Evolutionary conservation across 2,888 invertebrate species (phyloP), one percentile per base, ranked within the genome.

Genomic region (Mechanitis mazaeus): DNA sequence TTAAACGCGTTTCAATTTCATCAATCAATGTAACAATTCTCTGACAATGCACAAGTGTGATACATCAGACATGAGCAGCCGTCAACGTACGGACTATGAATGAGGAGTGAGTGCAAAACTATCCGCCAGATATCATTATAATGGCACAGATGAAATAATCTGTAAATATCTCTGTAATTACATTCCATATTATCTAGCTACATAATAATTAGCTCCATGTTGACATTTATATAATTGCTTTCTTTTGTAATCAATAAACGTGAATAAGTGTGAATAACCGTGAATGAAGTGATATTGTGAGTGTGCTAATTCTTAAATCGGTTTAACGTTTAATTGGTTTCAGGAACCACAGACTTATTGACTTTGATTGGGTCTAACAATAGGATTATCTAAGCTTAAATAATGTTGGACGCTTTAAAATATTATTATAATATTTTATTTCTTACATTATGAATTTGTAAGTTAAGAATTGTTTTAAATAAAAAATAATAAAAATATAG

Each of bases 281-380:
- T 50, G 50, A 31, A 31, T 50, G 31, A 31, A 50, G 9, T 50
- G 7, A 50, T 2, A 31, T 31, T 9, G 31, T 31, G 31, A 42
- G 3, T 42, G 9, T n/a, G 7, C 7, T n/a, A 31, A 50, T 50
- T 31, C 50, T 59, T 61, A 64, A 67, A 68, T 67, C 68, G 59
- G 67, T 62, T 68, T 68, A 67, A 59, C 58, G 58, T 54, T 31
- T 31, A 31, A 2, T 31, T 6, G 50, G 31, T 50, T 31, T 50
- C 50, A 50, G 31, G 31, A 50, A 50, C 31, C 5, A 31, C 50
- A 31, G 12, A 28, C 20, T 28, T 28, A 50, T 50, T 50, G 9
- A 9, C 31, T 50, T 31, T 50, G 31, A 6, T 31, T 50, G 50
- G 28, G 50, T 3, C 50, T 50, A 50, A 28, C 50, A 50, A 50